Base-by-base conservation (phyloP, 1,140 invertebrate species). In the Panagrolaimus sp. region DNA sequence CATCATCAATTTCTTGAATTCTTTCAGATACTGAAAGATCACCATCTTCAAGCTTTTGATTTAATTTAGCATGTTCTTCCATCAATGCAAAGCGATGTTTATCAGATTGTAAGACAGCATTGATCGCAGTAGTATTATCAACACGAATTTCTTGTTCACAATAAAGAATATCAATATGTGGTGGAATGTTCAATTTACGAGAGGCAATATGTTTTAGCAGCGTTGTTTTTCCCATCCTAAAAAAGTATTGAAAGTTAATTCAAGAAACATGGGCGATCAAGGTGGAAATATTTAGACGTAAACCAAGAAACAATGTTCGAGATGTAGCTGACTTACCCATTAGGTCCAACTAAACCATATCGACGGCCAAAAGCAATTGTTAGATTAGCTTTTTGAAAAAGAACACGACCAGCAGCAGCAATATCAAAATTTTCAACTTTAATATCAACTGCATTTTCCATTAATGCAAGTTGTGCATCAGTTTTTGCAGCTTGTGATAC, bases 361-460 rank as follows among this genome's bases (percentile, higher is more conserved):
- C 93, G 88, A 70, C 95, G 88, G 0, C 93, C 92, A 80, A 91
- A 89, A 5, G 94, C 93, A 75, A 99, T 97, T 26, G 94, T 86
- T 6, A 99, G 85, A 84, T 89, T 93, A 0, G 96, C 96, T 86
- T 98, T 98, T 12, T 94, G 90, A 84, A 99, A 98, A 21, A 99
- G 85, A 84, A 98, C 93, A 80, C 98, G 96, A 45, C 96, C 96
- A 84, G 93, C 92, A 0, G 96, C 96, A 26, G 92, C 89, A 72
- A 99, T 98, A 67, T 92, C 95, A 83, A 99, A 99, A 84, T 95
- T 96, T 82, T 98, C 96, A 26, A 89, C 86, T 87, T 98, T 98
- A 32, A 98, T 98, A 84, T 98, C 95, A 21, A 96, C 90, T 3
- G 94, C 93, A 84, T 94, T 91, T 82, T 98, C 94, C 63, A 96